A percentile compares a stretch with the other conserved stretches of the same genome.
Evolutionary conservation across 53 echinoderm and acorn worm genomes (phyloP).

Genomic region (Hippasteria phrygiana): DNA sequence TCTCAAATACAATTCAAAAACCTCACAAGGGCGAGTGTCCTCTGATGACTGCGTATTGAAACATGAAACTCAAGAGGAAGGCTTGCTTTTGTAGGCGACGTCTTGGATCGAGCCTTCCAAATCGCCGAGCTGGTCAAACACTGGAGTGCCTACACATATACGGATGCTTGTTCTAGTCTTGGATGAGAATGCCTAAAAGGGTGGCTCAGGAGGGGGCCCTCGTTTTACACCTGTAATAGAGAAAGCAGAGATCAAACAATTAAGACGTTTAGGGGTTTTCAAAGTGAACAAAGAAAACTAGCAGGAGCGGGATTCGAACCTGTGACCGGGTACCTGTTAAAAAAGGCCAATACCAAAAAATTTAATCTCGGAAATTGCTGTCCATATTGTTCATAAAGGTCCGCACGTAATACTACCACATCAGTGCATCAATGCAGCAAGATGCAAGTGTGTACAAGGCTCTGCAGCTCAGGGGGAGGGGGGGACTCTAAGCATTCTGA

Average conservation of each 20-base stretch:
- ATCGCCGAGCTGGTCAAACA: background rate
- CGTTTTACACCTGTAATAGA: conserved; percentile 68
- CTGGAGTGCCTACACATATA: background rate
- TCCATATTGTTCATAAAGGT: no score
- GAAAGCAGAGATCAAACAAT: background rate
- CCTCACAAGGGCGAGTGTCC: background rate
- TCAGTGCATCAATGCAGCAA: no score
- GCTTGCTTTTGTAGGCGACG: background rate
- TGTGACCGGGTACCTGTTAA: no score
- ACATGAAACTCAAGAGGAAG: background rate
- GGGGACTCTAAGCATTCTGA: no score
- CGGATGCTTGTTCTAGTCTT: background rate
- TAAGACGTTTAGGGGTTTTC: background rate
- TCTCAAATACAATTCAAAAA: background rate
- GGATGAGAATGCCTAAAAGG: background rate
- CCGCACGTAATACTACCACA: no score
- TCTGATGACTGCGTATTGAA: background rate
- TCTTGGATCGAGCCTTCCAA: background rate
- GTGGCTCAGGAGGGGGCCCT: conserved; percentile 79
- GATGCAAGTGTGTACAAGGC: no score
- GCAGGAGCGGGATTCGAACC: no score
- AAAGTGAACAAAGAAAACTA: no score
- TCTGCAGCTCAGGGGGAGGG: no score
- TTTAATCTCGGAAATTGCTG: no score
- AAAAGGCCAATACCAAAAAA: no score